Conservation (phyloP, 2,797 vertebrate species). For the Helostoma temminkii region DNA sequence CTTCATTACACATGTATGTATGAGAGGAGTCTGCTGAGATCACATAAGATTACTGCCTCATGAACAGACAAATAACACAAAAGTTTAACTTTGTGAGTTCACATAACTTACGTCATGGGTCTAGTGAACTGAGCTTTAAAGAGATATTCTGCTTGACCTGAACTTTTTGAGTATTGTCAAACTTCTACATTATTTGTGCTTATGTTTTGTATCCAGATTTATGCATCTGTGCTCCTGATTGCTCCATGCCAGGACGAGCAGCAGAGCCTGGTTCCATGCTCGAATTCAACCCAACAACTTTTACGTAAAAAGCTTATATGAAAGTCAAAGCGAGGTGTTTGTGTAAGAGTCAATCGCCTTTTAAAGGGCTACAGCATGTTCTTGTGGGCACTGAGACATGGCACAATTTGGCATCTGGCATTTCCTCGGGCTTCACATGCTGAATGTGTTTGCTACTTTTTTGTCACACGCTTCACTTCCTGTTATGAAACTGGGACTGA, state of each 20-base stretch:
- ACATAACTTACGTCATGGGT: conserved; percentile 49
- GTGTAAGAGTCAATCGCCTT: conserved; percentile 58
- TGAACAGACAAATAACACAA: conserved; percentile 28
- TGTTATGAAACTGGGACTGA: conserved; percentile 18
- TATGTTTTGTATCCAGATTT: conserved; percentile 25
- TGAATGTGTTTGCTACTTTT: conserved; percentile 34
- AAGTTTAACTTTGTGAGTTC: conserved; percentile 58
- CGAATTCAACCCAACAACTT: conserved; percentile 60
- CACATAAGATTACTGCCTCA: conserved; percentile 32
- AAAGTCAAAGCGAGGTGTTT: conserved; percentile 58
- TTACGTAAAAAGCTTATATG: conserved; percentile 53
- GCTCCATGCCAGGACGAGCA: conserved; percentile 38
- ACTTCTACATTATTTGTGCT: conserved; percentile 22
- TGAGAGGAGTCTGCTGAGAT: conserved; percentile 42
- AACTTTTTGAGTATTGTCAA: conserved; percentile 8
- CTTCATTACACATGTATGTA: conserved; percentile 55
- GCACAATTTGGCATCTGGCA: conserved; percentile 52
- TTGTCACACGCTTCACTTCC: conserved; percentile 30
- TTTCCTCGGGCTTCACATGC: conserved; percentile 45
- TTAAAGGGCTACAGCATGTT: conserved; percentile 38
- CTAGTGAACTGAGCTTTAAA: conserved; percentile 39
- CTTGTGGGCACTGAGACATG: conserved; percentile 34
- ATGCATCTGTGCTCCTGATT: conserved; percentile 21
- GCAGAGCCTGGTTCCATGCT: conserved; percentile 27
- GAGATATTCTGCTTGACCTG: conserved; percentile 38